Base-by-base conservation (phyloP, 2,797 vertebrate species). In the Eulemur rubriventer region DNA sequence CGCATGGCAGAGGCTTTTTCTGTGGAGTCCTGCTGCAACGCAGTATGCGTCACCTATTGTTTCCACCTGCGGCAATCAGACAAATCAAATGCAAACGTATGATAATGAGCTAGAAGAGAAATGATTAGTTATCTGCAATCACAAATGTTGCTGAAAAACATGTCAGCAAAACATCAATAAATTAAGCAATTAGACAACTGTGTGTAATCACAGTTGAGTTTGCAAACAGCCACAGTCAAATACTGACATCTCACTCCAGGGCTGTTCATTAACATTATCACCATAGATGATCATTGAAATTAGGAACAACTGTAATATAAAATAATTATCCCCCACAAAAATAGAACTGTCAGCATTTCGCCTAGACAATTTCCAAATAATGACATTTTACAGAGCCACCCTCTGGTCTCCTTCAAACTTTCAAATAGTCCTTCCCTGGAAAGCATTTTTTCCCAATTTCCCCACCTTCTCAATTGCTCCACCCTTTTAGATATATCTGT, bases 1-100 rank as follows among this genome's bases (percentile, higher is more conserved):
- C 3, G 99, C 99, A 0, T 99, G 99, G 97, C 99, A 99, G 96
- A 99, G 99, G 78, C 99, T 99, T 98, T 99, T 99, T 97, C 99
- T 99, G 96, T 99, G 99, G 86, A 99, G 99, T 69, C 99, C 99
- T 79, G 99, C 99, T 0, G 99, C 99, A 92, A 99, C 99, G 9
- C 99, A 99, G 98, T 99, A 99, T 0, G 99, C 99, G 78, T 99
- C 99, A 9, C 99, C 99, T 98, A 99, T 99, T 91, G 99, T 99
- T 98, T 99, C 99, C 91, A 99, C 99, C 99, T 99, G 99, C 76
- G 97, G 95, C 79, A 97, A 98, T 95, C 94, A 98, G 94, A 98
- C 8, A 98, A 97, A 98, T 80, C 67, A 82, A 95, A 98, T 20
- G 85, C 97, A 98, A 97, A 92, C 43, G 2, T 70, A 86, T 10